A percentile compares a stretch with the other conserved stretches of the same genome.
phyloP scores from a whole-genome alignment of 2,888 invertebrate species.

The Ochropleura leucogaster region DNA sequence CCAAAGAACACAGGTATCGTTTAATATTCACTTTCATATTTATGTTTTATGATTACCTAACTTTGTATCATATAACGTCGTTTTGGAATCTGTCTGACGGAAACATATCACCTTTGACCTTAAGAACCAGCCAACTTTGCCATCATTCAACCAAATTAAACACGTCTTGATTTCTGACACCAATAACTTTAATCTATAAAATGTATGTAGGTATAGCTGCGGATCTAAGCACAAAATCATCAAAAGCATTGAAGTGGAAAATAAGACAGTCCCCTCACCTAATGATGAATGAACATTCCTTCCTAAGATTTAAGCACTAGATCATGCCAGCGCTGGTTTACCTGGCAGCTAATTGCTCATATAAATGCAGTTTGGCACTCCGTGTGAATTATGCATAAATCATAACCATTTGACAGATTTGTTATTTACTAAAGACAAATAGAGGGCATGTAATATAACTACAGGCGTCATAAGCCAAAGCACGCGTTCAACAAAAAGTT shows the following conservation, averaged over 20 bases:
- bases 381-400: slow-evolving; percentile 78
- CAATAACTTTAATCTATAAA: slow-evolving; percentile 8
- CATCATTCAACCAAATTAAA: slow-evolving; percentile 25
- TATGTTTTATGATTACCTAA: slow-evolving; percentile 56
- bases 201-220: slow-evolving; percentile 12
- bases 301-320: slow-evolving; percentile 57
- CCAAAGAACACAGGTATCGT: slow-evolving; percentile 52
- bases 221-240: slow-evolving; percentile 37
- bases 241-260: slow-evolving; percentile 38
- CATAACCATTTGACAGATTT: slow-evolving; percentile 77
- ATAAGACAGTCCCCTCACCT: slow-evolving; percentile 31
- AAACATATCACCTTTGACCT: slow-evolving; percentile 21
- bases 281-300: slow-evolving; percentile 62
- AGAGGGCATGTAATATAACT: slow-evolving; percentile 72
- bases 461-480: slow-evolving; percentile 64
- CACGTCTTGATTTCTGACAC: slow-evolving; percentile 13
- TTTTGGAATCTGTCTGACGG: slow-evolving; percentile 24
- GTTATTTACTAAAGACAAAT: slow-evolving; percentile 79
- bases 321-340: slow-evolving; percentile 74
- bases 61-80: slow-evolving; percentile 35
- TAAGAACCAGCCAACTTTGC: background rate
- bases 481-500: slow-evolving; percentile 70
- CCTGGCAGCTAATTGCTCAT: slow-evolving; percentile 72
- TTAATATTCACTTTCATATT: slow-evolving; percentile 67
- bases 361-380: slow-evolving; percentile 77